These are phyloP conservation scores for Mormyrus proboscirostris DNA, from an alignment of 2,797 vertebrate genomes.

Conservation along the genomic window DNA sequence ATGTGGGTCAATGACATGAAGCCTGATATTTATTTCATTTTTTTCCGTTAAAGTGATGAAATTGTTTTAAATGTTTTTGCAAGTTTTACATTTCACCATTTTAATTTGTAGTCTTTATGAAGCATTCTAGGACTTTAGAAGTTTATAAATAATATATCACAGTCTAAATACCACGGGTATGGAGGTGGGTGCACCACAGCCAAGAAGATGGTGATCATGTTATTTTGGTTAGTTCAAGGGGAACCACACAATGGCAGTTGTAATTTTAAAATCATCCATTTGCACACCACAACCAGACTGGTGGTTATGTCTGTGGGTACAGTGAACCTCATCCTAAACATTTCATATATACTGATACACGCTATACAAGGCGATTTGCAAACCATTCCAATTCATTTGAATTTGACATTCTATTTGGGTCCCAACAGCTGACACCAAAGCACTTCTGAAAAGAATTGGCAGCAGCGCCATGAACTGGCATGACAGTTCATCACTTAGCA, in stretches of 20 bases:
- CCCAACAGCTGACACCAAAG: neutral
- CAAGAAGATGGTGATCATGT: neutral
- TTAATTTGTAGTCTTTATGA: neutral
- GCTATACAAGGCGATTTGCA: neutral
- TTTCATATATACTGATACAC: neutral
- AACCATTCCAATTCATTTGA: neutral
- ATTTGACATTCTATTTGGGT: neutral
- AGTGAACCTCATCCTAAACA: neutral
- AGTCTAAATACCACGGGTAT: neutral
- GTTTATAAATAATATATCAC: neutral
- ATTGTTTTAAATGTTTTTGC: neutral
- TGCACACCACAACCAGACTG: neutral
- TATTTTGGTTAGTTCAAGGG: neutral
- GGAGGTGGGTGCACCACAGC: neutral
- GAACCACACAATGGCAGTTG: neutral
- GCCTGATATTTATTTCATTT: neutral
- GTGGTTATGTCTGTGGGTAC: neutral
- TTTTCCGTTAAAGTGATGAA: neutral
- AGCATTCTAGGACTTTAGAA: neutral
- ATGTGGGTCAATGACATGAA: neutral
- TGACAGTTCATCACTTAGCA: neutral
- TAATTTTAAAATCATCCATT: neutral
- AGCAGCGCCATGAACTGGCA: neutral
- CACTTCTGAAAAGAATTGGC: neutral
- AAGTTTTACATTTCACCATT: neutral